Conservation (phyloP, 1,140 invertebrate genomes). For the Psix sp. region DNA sequence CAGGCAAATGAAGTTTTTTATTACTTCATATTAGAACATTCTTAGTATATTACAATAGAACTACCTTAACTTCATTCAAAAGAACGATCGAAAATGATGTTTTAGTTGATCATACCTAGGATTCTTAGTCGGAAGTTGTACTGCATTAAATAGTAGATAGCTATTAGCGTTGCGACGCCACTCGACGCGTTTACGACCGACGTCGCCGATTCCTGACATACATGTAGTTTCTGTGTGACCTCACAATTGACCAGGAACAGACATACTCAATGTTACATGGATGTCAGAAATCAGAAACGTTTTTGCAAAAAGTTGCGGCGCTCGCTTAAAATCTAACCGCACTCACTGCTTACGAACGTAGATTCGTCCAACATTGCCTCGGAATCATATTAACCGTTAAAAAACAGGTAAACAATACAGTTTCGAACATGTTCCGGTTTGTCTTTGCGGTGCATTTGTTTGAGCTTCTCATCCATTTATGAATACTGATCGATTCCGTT, state of each 20-base stretch:
- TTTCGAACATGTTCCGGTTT: constrained; percentile 68
- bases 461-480: constrained; percentile 73
- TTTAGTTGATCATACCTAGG: constrained; percentile 40
- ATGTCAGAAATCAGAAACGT: constrained; percentile 59
- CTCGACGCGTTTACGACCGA: constrained; percentile 77
- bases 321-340: constrained; percentile 58
- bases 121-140: constrained; percentile 40
- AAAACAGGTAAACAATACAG: constrained; percentile 70
- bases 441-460: constrained; percentile 66
- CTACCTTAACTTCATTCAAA: too few species aligned
- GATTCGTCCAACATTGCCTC: constrained; percentile 62
- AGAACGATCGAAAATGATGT: too few species aligned
- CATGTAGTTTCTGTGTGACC: constrained; percentile 73
- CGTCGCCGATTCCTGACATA: constrained; percentile 76
- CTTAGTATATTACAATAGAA: too few species aligned
- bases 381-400: constrained; percentile 72
- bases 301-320: constrained; percentile 18
- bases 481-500: constrained; percentile 55
- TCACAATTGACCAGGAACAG: constrained; percentile 38
- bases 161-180: constrained; percentile 76
- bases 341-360: constrained; percentile 59
- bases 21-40: too few species aligned
- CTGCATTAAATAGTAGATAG: constrained; percentile 33
- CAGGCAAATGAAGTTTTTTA: too few species aligned
- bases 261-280: constrained; percentile 44